Conservation (phyloP, 2,797 vertebrate species). For the Triplophysa yarkandensis region DNA sequence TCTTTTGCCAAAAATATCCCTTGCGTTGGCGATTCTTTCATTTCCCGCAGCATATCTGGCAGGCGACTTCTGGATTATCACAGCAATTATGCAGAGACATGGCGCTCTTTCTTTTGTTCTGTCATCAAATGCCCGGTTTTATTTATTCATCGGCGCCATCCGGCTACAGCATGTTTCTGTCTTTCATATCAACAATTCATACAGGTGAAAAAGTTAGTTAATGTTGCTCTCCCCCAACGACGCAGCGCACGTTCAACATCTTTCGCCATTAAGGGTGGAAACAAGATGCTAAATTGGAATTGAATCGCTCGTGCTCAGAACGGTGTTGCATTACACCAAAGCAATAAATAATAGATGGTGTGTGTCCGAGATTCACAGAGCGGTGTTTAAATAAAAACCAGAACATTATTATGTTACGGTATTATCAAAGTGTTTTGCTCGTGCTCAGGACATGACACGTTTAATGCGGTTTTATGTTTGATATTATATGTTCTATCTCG, state of each 20-base stretch:
- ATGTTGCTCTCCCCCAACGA: constrained; percentile 9
- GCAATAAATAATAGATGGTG: constrained; percentile 39
- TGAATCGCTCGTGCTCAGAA: constrained; percentile 23
- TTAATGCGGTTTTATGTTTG: not conserved
- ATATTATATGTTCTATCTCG: not conserved
- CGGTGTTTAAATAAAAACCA: constrained; percentile 30
- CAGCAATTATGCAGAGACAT: constrained; percentile 39
- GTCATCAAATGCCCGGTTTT: not conserved
- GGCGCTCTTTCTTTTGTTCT: constrained; percentile 23
- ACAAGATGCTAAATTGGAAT: constrained; percentile 21
- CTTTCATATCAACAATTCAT: constrained; percentile 13
- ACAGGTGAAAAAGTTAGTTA: not conserved
- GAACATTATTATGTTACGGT: constrained; percentile 18
- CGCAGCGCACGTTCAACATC: not conserved
- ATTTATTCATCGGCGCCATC: constrained; percentile 12
- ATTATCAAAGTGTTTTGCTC: constrained; percentile 19
- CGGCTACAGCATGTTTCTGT: constrained; percentile 16
- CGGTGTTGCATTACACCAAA: constrained; percentile 39
- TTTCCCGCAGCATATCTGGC: constrained; percentile 32
- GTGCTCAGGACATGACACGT: not conserved
- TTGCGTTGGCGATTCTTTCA: constrained; percentile 7
- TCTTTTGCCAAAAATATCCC: constrained; percentile 25
- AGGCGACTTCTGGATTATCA: constrained; percentile 19
- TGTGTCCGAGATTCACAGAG: constrained; percentile 19
- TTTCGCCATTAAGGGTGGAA: constrained; percentile 31